These are phyloP conservation scores for Sinhomidia bicolor DNA, from an alignment of 2,888 invertebrate species.

Conservation along the genomic window DNA sequence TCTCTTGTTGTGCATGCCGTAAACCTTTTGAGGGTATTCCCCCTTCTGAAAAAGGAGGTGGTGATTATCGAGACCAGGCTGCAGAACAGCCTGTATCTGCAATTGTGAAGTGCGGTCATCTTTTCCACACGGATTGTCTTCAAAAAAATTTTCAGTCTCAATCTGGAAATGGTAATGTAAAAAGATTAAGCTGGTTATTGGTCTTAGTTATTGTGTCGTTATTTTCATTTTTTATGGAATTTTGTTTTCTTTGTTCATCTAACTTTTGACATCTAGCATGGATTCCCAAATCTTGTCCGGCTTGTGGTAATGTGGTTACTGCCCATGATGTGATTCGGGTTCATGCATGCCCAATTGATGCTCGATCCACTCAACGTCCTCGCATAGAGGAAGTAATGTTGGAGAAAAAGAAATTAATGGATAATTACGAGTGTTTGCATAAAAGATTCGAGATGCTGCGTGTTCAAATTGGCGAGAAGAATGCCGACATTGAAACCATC, in stretches of 20 bases:
- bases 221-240: neutral
- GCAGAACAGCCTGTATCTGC: slow-evolving; percentile 19
- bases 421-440: slow-evolving; percentile 20
- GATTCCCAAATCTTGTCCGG: slow-evolving; percentile 61
- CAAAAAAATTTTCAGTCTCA: slow-evolving; percentile 15
- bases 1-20: slow-evolving; percentile 62
- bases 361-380: slow-evolving; percentile 18
- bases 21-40: slow-evolving; percentile 18
- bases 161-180: slow-evolving; percentile 14
- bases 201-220: no score
- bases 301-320: slow-evolving; percentile 25
- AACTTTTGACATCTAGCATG: slow-evolving; percentile 57
- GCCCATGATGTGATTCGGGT: slow-evolving; percentile 58
- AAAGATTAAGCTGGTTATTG: no score
- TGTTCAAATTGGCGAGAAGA: neutral
- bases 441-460: slow-evolving; percentile 27
- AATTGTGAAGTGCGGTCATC: slow-evolving; percentile 69
- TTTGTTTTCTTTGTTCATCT: neutral
- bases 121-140: slow-evolving; percentile 69
- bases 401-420: slow-evolving; percentile 10
- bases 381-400: slow-evolving; percentile 49
- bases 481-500: neutral
- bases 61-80: neutral
- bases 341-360: slow-evolving; percentile 16
- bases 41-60: slow-evolving; percentile 10